Evolutionary conservation across 1,140 invertebrate genomes (phyloP).

Genomic region (Ceratitis capitata): DNA sequence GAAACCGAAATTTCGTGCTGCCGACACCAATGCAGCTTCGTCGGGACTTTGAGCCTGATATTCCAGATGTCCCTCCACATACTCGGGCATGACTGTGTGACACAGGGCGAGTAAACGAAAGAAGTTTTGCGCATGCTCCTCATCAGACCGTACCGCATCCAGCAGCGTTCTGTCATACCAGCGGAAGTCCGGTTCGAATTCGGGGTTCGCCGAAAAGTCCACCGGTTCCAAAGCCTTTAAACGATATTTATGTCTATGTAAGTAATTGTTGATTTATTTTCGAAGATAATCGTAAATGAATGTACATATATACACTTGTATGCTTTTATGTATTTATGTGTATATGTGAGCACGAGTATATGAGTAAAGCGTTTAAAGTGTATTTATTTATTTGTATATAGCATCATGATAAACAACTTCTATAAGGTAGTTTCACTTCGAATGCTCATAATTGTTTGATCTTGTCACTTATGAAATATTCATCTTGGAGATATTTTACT

Average conservation of each 20-base stretch:
- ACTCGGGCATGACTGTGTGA: slow-evolving; percentile 98
- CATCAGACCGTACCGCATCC: slow-evolving; percentile 81
- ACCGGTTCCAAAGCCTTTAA: slow-evolving; percentile 78
- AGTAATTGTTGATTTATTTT: background rate
- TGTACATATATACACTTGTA: background rate
- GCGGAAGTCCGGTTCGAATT: slow-evolving; percentile 90
- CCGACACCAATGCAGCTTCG: slow-evolving; percentile 95
- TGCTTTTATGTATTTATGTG: background rate
- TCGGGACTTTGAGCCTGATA: slow-evolving; percentile 96
- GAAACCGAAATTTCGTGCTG: slow-evolving; percentile 98
- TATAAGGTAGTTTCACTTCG: too few relatives aligned
- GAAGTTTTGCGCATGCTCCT: slow-evolving; percentile 83
- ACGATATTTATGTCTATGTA: background rate
- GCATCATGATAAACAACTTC: too few relatives aligned
- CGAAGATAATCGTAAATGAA: background rate
- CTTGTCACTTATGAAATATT: too few relatives aligned
- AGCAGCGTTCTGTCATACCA: slow-evolving; percentile 92
- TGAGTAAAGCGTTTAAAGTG: background rate
- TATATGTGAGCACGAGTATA: too few relatives aligned
- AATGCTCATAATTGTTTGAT: too few relatives aligned
- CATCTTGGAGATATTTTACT: too few relatives aligned
- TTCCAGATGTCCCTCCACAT: slow-evolving; percentile 75
- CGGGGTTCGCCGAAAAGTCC: slow-evolving; percentile 94
- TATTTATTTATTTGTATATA: background rate
- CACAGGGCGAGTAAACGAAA: slow-evolving; percentile 91